Base-by-base conservation (phyloP, 2,797 vertebrate genomes). In the Alosa sapidissima region DNA sequence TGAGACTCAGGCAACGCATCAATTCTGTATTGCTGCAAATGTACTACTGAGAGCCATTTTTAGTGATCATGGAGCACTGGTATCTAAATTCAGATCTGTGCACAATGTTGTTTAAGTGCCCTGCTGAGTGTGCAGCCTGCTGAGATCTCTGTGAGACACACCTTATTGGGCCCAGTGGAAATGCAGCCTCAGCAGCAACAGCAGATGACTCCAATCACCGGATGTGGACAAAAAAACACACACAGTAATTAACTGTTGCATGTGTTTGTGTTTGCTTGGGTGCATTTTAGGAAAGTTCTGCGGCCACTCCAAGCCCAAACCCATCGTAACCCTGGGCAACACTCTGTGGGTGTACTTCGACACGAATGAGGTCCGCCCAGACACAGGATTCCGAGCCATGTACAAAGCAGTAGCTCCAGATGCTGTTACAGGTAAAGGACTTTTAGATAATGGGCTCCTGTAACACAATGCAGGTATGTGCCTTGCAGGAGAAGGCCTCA, bases 301-400 rank as follows among this genome's bases (percentile, higher is more conserved):
- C 81, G 95, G 94, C 62, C 88, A 90, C 88, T 85, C 41, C 68
- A 92, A 85, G 78, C 95, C 95, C 0, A 91, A 86, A 58, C 93
- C 94, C 0, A 6, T 96, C 6, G 94, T 95, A 82, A 91, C 93
- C 0, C 88, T 95, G 82, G 93, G 94, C 81, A 96, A 95, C 93
- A 91, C 33, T 10, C 83, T 96, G 89, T 90, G 86, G 0, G 88
- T 96, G 60, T 92, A 90, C 88, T 96, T 96, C 7, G 91, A 94
- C 87, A 94, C 93, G 86, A 96, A 96, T 10, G 92, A 94, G 51
- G 88, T 85, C 86, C 87, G 81, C 54, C 94, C 91, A n/a, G 93
- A 93, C 83, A 89, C 85, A 85, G 95, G 95, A 84, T 96, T 96
- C 90, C 93, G 93, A 91, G 95, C 94, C 88, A 88, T 89, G 88